phyloP scores from a whole-genome alignment of 2,797 vertebrate genomes.

The Zenarchopterus dispar region DNA sequence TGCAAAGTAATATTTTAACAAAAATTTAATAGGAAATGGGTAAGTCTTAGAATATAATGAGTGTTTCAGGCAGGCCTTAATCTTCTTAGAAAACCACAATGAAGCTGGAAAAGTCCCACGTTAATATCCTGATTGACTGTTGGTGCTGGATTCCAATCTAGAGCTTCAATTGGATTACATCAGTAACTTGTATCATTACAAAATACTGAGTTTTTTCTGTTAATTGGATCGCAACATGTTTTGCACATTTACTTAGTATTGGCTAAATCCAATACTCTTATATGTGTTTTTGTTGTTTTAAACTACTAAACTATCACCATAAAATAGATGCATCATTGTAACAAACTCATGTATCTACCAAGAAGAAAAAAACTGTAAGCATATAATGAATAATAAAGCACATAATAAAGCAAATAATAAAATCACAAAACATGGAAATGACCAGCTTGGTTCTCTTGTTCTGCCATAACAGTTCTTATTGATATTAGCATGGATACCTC shows the following conservation, averaged over 20 bases:
- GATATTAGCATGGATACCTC: too few relatives aligned
- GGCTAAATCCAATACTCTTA: constrained; percentile 4
- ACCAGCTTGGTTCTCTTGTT: too few relatives aligned
- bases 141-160: constrained; percentile 68
- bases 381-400: too few relatives aligned
- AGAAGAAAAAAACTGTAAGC: too few relatives aligned
- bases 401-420: too few relatives aligned
- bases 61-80: constrained; percentile 57
- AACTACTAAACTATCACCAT: too few relatives aligned
- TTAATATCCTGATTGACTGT: constrained; percentile 69
- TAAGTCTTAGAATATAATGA: constrained; percentile 68
- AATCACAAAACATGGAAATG: too few relatives aligned
- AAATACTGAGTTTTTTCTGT: constrained; percentile 41
- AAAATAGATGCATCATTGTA: too few relatives aligned
- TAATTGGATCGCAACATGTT: constrained; percentile 64
- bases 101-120: constrained; percentile 60
- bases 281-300: too few relatives aligned
- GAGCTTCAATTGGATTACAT: constrained; percentile 73
- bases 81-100: constrained; percentile 63
- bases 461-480: too few relatives aligned
- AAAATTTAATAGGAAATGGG: constrained; percentile 57
- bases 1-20: constrained; percentile 49
- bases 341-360: too few relatives aligned
- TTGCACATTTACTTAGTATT: constrained; percentile 31
- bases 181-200: constrained; percentile 69